Conservation (phyloP, 2,888 invertebrate genomes). For the Junonia oenone region DNA sequence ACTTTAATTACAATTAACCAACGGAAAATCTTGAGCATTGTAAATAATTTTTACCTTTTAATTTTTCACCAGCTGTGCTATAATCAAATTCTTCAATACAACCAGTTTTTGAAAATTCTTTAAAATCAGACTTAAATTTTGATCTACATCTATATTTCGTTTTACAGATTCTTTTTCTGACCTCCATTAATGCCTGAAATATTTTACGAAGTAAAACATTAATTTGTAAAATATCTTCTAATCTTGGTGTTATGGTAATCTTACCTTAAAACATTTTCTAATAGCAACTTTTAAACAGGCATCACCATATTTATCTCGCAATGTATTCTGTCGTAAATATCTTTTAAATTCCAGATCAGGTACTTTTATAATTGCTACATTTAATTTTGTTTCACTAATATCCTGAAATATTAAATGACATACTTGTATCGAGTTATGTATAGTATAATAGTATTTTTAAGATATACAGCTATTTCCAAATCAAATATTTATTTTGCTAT, state of each 20-base stretch:
- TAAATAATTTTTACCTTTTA: background rate
- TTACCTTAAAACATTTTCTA: conserved; percentile 45
- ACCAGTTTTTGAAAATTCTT: conserved; percentile 30
- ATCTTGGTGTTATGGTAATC: background rate
- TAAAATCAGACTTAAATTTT: conserved; percentile 33
- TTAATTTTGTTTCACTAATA: background rate
- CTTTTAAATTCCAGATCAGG: background rate
- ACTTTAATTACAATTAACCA: too few species aligned
- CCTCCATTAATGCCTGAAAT: conserved; percentile 42
- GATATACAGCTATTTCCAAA: too few species aligned
- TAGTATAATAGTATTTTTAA: too few species aligned
- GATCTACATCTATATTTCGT: conserved; percentile 33
- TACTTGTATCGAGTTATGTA: background rate
- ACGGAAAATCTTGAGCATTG: too few species aligned
- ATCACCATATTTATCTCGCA: conserved; percentile 43
- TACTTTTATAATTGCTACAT: background rate
- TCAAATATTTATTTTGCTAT: too few species aligned
- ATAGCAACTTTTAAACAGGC: conserved; percentile 52
- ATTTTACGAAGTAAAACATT: too few species aligned
- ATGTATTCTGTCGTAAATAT: conserved; percentile 16
- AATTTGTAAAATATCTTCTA: background rate
- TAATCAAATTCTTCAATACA: conserved; percentile 36
- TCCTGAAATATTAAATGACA: background rate
- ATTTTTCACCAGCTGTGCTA: background rate
- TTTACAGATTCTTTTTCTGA: conserved; percentile 32